Evolutionary conservation across 2,797 vertebrate genomes (phyloP), one percentile per base, ranked within the genome.

Genomic region (Hydrocynus forskahlii): DNA sequence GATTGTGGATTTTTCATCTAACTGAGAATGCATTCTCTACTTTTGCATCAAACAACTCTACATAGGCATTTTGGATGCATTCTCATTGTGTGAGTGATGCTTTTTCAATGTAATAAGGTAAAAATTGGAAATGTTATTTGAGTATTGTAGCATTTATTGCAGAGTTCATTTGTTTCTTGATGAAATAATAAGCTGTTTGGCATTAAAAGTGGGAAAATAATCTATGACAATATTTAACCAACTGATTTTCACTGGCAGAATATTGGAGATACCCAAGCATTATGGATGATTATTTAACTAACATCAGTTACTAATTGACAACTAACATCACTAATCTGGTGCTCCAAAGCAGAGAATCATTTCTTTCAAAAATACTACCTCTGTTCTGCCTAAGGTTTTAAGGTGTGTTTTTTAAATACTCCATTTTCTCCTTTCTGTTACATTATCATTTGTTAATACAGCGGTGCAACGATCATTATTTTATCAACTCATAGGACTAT

Each of bases 211-310:
- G 10, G 43, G 43, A 8, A 12, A 45, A 8, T 8, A 45, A 35
- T 35, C 35, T 45, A 43, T 43, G 43, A 45, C 1, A 9, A 35
- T 35, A 35, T 35, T 35, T 35, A 35, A 2, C 2, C 4, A 35
- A 35, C 4, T 35, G 7, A 12, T 48, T 8, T 48, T 48, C 12
- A 48, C 19, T 45, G 67, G n/a, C 16, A 52, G 21, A 70, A 70
- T 29, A 70, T 29, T 3, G 8, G 25, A 43, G 62, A 19, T 75
- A 35, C 48, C 14, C 21, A 17, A 77, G 57, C 13, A 16, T 59
- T 38, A 17, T 48, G 66, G 64, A 60, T 29, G 45, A 68, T 84
- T 79, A 76, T 80, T 64, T 78, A 86, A 78, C 52, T 45, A 73
- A 81, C 38, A 38, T 74, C 57, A 50, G 14, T 60, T 63, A 35